Conservation (phyloP, 2,797 vertebrate genomes). For the Prunella strophiata region DNA sequence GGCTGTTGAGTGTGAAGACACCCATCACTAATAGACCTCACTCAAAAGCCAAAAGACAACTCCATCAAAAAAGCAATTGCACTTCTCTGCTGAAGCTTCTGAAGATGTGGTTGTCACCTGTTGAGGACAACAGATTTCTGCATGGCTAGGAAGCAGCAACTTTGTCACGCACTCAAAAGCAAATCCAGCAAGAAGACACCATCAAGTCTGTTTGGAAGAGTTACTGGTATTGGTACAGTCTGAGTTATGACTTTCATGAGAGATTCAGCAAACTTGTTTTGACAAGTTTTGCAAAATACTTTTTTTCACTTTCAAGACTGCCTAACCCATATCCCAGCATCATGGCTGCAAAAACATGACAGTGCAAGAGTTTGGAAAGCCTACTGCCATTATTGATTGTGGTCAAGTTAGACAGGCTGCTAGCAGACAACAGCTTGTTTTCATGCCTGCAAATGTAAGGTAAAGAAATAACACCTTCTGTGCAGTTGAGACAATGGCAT, state of each 20-base stretch:
- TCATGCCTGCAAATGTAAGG: neutral
- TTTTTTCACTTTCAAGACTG: neutral
- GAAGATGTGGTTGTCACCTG: neutral
- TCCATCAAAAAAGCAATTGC: neutral
- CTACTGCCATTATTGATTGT: neutral
- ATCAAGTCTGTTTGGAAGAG: neutral
- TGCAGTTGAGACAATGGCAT: neutral
- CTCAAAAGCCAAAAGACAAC: neutral
- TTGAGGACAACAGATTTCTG: neutral
- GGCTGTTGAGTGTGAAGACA: neutral
- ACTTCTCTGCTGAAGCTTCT: neutral
- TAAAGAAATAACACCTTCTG: neutral
- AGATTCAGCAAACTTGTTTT: neutral
- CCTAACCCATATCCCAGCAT: neutral
- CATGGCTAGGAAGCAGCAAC: neutral
- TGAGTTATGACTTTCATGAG: neutral
- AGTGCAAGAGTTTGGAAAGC: neutral
- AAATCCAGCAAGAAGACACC: neutral
- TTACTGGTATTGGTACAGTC: neutral
- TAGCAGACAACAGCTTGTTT: neutral
- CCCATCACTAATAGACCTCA: neutral
- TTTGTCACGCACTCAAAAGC: neutral
- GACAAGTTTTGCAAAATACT: neutral
- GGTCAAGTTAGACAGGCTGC: neutral
- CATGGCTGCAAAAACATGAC: neutral